Percentiles rank a stretch among this genome's conserved stretches.
These are phyloP conservation scores for Andrena hattorfiana DNA, from an alignment of 2,888 invertebrate genomes.

Conservation along the genomic window DNA sequence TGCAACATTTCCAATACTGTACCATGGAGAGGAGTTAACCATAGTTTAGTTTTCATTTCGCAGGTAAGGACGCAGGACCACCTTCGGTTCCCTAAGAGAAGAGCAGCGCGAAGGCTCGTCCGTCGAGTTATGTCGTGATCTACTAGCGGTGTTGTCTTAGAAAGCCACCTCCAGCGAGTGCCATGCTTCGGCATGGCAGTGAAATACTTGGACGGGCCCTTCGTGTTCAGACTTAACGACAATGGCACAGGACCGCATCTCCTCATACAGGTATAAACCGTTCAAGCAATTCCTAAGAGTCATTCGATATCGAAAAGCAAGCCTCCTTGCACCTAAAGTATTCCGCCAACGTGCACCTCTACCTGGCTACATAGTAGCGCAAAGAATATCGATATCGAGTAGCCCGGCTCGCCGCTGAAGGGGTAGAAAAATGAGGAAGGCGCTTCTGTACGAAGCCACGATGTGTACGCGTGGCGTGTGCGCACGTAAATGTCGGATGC, in stretches of 20 bases:
- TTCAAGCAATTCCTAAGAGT: background rate
- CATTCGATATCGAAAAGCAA: background rate
- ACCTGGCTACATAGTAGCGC: too few species aligned
- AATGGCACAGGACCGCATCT: conserved; percentile 91
- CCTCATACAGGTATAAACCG: conserved; percentile 88
- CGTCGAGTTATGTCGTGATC: conserved; percentile 16
- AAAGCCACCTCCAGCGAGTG: conserved; percentile 28
- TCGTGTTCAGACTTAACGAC: conserved; percentile 91
- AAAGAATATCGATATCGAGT: background rate
- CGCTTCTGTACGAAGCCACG: too few species aligned
- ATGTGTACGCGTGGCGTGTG: too few species aligned
- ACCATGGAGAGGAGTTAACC: too few species aligned
- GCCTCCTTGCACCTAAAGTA: background rate
- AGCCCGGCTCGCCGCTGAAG: too few species aligned
- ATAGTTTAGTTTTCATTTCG: background rate
- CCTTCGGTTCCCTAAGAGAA: background rate
- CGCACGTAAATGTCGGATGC: conserved; percentile 37
- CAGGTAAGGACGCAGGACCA: background rate
- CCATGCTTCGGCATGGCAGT: conserved; percentile 72
- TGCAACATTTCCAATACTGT: too few species aligned
- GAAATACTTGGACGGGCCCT: conserved; percentile 87
- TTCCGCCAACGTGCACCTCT: background rate
- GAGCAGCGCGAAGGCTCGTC: background rate
- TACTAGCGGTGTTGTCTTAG: background rate
- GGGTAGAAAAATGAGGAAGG: too few species aligned